Percentiles rank a stretch among this genome's conserved stretches.
Conservation (phyloP, 2,113 vertebrate genomes). For the Caranx ignobilis region DNA sequence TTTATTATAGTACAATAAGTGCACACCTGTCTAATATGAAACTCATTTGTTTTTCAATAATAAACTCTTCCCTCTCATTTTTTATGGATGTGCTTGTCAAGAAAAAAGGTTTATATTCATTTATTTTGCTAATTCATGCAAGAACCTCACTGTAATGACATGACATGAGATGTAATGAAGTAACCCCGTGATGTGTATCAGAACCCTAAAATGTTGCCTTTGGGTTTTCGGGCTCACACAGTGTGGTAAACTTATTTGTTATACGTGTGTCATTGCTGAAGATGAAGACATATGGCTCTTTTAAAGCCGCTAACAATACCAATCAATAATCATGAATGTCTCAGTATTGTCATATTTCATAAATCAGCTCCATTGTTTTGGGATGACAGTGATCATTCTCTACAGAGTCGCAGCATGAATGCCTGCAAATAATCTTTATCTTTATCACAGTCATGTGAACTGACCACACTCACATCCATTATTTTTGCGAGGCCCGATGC, state of each 20-base stretch:
- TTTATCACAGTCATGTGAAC: conserved; percentile 70
- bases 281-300: conserved; percentile 87
- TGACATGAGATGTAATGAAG: conserved; percentile 70
- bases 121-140: conserved; percentile 77
- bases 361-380: conserved; percentile 83
- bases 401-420: conserved; percentile 67
- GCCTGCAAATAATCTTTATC: conserved; percentile 74
- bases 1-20: conserved; percentile 66
- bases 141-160: conserved; percentile 72
- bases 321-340: conserved; percentile 89
- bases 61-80: conserved; percentile 53
- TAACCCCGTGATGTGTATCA: conserved; percentile 77
- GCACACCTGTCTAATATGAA: conserved; percentile 74
- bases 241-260: conserved; percentile 83
- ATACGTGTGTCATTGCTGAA: conserved; percentile 80
- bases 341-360: conserved; percentile 86
- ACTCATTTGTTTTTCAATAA: conserved; percentile 70
- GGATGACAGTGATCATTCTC: conserved; percentile 85
- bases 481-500: conserved; percentile 28
- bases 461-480: conserved; percentile 71
- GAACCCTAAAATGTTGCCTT: conserved; percentile 72
- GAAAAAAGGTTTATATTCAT: conserved; percentile 76
- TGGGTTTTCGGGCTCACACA: conserved; percentile 67
- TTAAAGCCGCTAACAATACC: conserved; percentile 88
- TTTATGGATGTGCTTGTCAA: conserved; percentile 81